Conservation (phyloP, 2,113 vertebrate genomes). For the Pipra filicauda region DNA sequence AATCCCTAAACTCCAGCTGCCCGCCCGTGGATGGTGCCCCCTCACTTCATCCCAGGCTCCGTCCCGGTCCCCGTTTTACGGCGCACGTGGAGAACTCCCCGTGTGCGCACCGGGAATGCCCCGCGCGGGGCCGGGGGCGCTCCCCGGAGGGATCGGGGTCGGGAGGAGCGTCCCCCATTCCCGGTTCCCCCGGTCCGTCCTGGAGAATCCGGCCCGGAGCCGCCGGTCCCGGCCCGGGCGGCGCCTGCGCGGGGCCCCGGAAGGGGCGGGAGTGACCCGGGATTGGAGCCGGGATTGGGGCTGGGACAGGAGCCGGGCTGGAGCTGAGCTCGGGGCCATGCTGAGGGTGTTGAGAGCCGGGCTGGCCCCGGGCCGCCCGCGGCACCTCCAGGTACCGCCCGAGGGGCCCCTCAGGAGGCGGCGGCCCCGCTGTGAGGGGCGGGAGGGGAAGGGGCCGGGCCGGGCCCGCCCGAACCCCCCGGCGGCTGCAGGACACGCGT, state of each 20-base stretch:
- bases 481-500: not conserved
- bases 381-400: not conserved
- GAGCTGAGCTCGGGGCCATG: not conserved
- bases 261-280: not conserved
- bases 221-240: not conserved
- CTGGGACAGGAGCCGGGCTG: not conserved
- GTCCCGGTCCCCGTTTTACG: not conserved
- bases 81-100: not conserved
- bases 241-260: not conserved
- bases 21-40: not conserved
- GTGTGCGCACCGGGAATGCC: not conserved
- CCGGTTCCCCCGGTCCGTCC: not conserved
- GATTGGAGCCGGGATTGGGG: not conserved
- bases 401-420: not conserved
- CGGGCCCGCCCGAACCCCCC: not conserved
- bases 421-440: not conserved
- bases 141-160: not conserved
- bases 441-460: not conserved
- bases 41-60: too few relatives aligned
- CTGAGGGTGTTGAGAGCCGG: not conserved
- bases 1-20: not conserved
- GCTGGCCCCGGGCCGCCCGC: not conserved
- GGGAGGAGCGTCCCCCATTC: accelerated
- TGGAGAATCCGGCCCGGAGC: not conserved
- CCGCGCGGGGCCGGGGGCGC: accelerated